Conservation (phyloP, 2,797 vertebrate species). For the Numenius phaeopus region DNA sequence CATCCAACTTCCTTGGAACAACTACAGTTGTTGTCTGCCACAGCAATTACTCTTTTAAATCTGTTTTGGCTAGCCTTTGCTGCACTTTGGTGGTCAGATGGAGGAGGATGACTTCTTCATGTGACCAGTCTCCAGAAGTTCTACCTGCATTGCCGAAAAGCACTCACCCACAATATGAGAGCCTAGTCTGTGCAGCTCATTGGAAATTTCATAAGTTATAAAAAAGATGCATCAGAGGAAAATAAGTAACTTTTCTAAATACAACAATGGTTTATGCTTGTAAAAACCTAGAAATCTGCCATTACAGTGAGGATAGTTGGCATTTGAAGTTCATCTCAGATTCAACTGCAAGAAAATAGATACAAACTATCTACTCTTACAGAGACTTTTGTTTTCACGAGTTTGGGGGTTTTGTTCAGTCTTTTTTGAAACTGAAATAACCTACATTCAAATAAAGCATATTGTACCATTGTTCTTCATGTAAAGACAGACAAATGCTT, state of each 20-base stretch:
- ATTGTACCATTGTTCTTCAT: not conserved
- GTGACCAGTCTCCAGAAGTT: not conserved
- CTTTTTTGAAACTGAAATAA: not conserved
- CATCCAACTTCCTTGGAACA: not conserved
- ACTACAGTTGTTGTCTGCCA: not conserved
- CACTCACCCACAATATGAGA: not conserved
- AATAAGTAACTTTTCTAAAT: not conserved
- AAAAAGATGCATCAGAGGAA: not conserved
- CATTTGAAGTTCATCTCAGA: not conserved
- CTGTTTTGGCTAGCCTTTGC: not conserved
- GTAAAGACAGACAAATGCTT: not conserved
- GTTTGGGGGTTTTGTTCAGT: accelerated
- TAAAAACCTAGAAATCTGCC: not conserved
- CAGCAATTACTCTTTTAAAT: not conserved
- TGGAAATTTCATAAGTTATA: not conserved
- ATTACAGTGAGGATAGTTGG: not conserved
- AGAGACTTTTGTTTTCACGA: not conserved
- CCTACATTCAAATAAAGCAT: not conserved
- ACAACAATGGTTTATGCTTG: not conserved
- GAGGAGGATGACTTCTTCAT: not conserved
- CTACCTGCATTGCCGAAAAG: not conserved
- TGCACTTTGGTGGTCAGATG: not conserved
- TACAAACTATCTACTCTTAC: not conserved
- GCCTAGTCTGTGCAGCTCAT: not conserved
- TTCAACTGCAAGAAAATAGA: not conserved